These are phyloP conservation scores for Molorchus minor DNA, from an alignment of 2,888 invertebrate genomes.

Conservation along the genomic window DNA sequence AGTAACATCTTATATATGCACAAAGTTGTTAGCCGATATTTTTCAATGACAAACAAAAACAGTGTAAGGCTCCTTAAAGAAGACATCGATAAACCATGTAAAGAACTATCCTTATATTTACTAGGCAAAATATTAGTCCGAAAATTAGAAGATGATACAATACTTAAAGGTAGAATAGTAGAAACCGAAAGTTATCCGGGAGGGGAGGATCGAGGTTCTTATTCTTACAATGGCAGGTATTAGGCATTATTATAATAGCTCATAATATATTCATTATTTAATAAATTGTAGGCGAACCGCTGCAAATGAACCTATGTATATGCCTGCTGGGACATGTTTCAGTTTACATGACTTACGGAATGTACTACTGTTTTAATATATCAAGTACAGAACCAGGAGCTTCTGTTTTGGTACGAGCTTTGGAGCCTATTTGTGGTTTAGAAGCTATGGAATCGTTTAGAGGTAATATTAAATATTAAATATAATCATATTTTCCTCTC, in stretches of 20 bases:
- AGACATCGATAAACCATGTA: conserved; percentile 39
- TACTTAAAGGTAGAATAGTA: conserved; percentile 72
- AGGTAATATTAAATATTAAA: conserved; percentile 29
- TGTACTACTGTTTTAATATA: conserved; percentile 79
- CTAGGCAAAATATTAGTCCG: conserved; percentile 72
- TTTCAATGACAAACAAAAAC: not conserved
- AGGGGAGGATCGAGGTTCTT: conserved; percentile 72
- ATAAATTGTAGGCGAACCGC: conserved; percentile 67
- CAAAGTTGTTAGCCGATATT: no score
- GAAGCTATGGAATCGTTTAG: conserved; percentile 66
- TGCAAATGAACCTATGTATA: conserved; percentile 75
- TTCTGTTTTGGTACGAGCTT: conserved; percentile 73
- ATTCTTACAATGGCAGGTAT: conserved; percentile 65
- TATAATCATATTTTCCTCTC: no score
- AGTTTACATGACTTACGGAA: conserved; percentile 79
- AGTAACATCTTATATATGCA: no score
- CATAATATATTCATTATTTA: conserved; percentile 16
- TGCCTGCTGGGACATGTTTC: conserved; percentile 75
- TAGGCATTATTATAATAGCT: conserved; percentile 64
- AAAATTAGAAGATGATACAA: conserved; percentile 62
- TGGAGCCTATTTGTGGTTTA: conserved; percentile 71
- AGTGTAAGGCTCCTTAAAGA: conserved; percentile 35
- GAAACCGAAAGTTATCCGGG: conserved; percentile 80
- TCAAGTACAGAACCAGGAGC: conserved; percentile 73
- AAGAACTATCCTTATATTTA: conserved; percentile 53